Conservation (phyloP, 2,888 invertebrate species). For the Polydrusus cervinus region DNA sequence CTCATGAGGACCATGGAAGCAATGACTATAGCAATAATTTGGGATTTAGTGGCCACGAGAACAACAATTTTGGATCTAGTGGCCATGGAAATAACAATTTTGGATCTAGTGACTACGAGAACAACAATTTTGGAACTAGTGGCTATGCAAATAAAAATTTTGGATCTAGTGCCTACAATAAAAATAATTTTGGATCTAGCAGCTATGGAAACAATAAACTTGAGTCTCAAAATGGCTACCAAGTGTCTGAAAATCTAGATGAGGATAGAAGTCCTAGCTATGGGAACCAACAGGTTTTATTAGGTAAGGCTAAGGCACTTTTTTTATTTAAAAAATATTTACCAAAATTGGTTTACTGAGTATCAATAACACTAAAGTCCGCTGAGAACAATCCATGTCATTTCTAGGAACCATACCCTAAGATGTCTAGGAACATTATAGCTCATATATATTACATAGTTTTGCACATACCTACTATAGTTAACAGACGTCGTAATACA, state of each 20-base stretch:
- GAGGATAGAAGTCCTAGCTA: not conserved
- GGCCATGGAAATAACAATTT: not conserved
- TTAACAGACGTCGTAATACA: too few species aligned
- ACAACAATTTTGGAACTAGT: not conserved
- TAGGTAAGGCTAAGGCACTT: not conserved
- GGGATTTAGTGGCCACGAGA: not conserved
- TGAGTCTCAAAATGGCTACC: not conserved
- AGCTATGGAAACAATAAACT: too few species aligned
- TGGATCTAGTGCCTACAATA: too few species aligned
- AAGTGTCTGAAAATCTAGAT: not conserved
- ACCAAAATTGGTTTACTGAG: too few species aligned
- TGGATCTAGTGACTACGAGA: not conserved
- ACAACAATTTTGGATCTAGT: not conserved
- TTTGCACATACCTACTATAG: too few species aligned
- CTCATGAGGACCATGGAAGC: not conserved
- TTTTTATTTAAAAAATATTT: too few species aligned
- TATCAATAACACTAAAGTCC: too few species aligned
- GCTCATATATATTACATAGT: too few species aligned
- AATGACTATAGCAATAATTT: not conserved
- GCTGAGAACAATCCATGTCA: too few species aligned
- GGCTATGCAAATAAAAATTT: too few species aligned
- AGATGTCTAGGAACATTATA: too few species aligned
- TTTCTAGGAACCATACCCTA: too few species aligned
- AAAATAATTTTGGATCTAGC: not conserved
- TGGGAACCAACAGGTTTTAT: not conserved